Base-by-base conservation (phyloP, 1,140 invertebrate species). In the Drosophila lacteicornis region DNA sequence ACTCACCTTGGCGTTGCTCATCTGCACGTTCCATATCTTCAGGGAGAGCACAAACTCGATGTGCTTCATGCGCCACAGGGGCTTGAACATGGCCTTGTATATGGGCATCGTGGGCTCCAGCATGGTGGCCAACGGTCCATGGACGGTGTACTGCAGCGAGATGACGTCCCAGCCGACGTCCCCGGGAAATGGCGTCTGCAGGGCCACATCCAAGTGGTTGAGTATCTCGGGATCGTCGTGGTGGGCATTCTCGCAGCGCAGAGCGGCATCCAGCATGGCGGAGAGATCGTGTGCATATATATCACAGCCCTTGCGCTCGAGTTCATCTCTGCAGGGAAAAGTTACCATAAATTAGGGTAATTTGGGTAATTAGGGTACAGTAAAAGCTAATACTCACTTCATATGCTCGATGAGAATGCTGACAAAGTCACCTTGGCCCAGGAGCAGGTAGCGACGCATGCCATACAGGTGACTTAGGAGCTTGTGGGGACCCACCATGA, bases 81-180 rank as follows among this genome's bases (percentile, higher is more conserved):
- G 96, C 91, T 97, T 97, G 93, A 99, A 99, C 12, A 99, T 95
- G 60, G 96, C 95, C 81, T 97, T 95, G 94, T 99, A 99, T 27
- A 95, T 96, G 87, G 97, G 96, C 81, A 96, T 96, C 47, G 97
- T 96, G 12, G 96, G 96, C 65, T 98, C 97, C 86, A 99, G 96
- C 85, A 99, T 96, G 12, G 98, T 99, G 90, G 97, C 97, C 69
- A 99, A 96, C 15, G 98, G 98, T 8, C 98, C 98, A 92, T 97
- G 96, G 4, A 98, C 96, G 65, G 97, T 96, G 93, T 99, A 99
- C 92, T 98, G 96, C 53, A 99, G 94, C 86, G 96, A 97, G 93
- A 99, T 99, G 47, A 99, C 97, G 94, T 99, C 98, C 98, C 98
- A 99, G 4, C 98, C 98, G 62, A 94, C 95, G 92, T 99, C 98